Percentiles rank a stretch among this genome's conserved stretches.
phyloP scores from a whole-genome alignment of 2,888 invertebrate genomes.

The Cephus spinipes region DNA sequence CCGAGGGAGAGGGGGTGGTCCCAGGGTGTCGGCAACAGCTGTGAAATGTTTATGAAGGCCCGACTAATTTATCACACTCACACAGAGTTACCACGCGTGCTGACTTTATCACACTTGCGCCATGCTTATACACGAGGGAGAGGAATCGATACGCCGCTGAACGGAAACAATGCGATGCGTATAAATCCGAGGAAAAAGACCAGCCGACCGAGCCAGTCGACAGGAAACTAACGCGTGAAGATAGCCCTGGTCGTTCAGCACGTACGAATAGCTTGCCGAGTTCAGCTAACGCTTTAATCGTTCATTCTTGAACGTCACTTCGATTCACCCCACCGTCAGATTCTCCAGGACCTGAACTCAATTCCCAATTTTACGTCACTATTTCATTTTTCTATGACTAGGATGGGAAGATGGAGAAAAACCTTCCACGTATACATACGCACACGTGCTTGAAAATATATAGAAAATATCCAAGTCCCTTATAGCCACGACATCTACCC shows the following conservation, averaged over 20 bases:
- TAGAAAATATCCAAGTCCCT: not conserved
- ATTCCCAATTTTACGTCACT: not conserved
- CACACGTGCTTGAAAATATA: not conserved
- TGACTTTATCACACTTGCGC: slow-evolving; percentile 22
- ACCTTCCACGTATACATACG: no score
- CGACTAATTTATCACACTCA: slow-evolving; percentile 62
- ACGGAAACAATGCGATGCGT: slow-evolving; percentile 23
- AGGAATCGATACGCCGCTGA: slow-evolving; percentile 28
- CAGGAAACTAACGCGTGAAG: slow-evolving; percentile 4
- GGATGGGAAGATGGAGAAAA: no score
- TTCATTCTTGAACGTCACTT: not conserved
- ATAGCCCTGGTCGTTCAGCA: not conserved
- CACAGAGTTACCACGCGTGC: slow-evolving; percentile 31
- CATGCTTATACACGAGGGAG: slow-evolving; percentile 13
- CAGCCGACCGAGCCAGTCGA: slow-evolving; percentile 6
- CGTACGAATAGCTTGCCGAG: not conserved
- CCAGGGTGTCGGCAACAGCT: slow-evolving; percentile 59
- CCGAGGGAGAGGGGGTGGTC: slow-evolving; percentile 27
- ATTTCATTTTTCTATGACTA: not conserved
- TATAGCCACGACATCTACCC: not conserved
- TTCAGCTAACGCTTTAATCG: not conserved
- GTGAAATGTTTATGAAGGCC: slow-evolving; percentile 65
- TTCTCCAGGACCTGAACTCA: not conserved
- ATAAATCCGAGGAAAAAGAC: slow-evolving; percentile 18
- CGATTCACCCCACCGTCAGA: not conserved